Percentiles rank a stretch among this genome's conserved stretches.
Conservation (phyloP, 2,797 vertebrate genomes). For the Anguilla pacifica region DNA sequence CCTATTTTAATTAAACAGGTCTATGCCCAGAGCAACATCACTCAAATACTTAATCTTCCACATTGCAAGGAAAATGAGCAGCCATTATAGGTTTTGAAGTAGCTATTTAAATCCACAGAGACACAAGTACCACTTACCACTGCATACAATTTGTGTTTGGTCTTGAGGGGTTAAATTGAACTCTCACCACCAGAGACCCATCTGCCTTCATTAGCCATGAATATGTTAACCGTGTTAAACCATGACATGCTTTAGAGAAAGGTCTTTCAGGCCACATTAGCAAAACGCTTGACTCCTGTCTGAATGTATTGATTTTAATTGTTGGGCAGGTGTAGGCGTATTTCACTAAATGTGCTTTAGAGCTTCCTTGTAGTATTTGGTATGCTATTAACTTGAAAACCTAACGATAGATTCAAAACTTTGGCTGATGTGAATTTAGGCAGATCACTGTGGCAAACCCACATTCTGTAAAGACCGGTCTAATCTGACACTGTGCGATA, state of each 20-base stretch:
- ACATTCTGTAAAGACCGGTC: too few species aligned
- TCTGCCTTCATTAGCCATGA: not conserved
- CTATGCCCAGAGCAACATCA: not conserved
- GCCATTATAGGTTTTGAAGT: not conserved
- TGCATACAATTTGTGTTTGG: not conserved
- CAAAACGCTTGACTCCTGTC: not conserved
- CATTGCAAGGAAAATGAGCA: not conserved
- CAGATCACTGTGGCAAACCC: too few species aligned
- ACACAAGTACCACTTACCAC: not conserved
- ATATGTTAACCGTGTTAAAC: not conserved
- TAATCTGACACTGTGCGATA: too few species aligned
- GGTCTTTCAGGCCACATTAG: not conserved
- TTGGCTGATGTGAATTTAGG: too few species aligned
- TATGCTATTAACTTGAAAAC: conserved; percentile 52
- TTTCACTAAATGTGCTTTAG: conserved; percentile 77
- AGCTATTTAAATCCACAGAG: not conserved
- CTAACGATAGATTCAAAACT: too few species aligned
- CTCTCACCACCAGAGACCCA: not conserved
- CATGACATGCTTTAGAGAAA: not conserved
- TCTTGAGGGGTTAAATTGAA: not conserved
- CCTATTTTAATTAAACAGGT: not conserved
- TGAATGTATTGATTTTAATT: conserved; percentile 9
- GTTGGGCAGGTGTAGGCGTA: not conserved
- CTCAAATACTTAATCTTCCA: not conserved
- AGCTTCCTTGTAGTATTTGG: conserved; percentile 90